Conservation (phyloP, 2,113 vertebrate species). For the Cichladusa arquata region DNA sequence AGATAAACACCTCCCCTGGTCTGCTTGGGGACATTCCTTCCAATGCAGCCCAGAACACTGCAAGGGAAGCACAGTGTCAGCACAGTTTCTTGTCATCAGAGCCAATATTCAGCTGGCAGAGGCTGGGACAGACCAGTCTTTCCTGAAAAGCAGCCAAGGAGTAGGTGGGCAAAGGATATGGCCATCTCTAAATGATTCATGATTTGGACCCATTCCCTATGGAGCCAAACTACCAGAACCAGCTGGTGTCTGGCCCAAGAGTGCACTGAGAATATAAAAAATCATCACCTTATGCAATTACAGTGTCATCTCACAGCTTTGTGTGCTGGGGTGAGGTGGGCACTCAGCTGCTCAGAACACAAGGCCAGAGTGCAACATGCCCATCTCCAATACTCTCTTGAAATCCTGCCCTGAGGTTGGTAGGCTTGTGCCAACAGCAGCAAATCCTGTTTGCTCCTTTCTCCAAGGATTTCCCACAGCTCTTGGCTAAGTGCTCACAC, state of each 20-base stretch:
- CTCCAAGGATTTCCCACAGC: background rate
- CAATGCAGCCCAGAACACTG: background rate
- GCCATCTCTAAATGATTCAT: background rate
- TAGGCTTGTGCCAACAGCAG: background rate
- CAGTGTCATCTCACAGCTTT: background rate
- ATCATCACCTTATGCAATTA: background rate
- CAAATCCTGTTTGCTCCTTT: background rate
- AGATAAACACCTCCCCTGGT: background rate
- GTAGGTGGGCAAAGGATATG: background rate
- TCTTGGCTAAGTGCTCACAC: background rate
- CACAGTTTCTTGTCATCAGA: background rate
- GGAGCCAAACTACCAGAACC: background rate
- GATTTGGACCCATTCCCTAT: rapidly evolving
- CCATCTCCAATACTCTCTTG: background rate
- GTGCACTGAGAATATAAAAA: background rate
- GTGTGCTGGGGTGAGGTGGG: background rate
- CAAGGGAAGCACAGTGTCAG: background rate
- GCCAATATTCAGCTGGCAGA: background rate
- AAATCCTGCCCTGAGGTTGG: background rate
- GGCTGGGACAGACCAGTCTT: background rate
- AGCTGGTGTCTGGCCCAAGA: background rate
- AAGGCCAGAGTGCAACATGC: background rate
- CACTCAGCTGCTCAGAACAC: background rate
- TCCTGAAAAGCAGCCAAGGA: background rate
- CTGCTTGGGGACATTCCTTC: background rate